Conservation (phyloP, 2,888 invertebrate species). For the Tetramorium bicarinatum region DNA sequence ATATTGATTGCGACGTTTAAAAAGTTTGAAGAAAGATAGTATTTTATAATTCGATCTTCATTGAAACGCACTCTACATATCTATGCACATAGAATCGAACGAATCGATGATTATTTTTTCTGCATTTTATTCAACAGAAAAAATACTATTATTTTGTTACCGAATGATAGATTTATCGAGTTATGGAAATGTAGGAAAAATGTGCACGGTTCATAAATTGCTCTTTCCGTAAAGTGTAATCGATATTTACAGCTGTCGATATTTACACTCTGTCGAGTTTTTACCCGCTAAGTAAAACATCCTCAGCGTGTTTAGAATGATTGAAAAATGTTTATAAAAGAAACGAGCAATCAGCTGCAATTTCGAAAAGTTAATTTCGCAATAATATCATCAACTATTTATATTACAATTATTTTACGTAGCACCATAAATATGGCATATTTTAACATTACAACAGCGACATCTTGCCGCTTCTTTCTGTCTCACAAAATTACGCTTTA, state of each 20-base stretch:
- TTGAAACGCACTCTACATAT: too few species aligned
- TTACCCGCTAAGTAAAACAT: background rate
- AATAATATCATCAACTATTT: background rate
- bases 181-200: too few species aligned
- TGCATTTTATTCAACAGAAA: too few species aligned
- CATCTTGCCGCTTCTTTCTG: background rate
- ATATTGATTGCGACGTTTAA: too few species aligned
- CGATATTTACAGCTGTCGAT: background rate
- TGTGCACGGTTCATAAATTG: background rate
- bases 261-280: too few species aligned
- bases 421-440: background rate
- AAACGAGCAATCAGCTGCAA: background rate
- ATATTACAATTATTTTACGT: background rate
- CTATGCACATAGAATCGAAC: too few species aligned
- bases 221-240: background rate
- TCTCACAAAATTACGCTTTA: background rate
- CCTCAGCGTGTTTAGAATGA: background rate
- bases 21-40: too few species aligned
- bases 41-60: too few species aligned
- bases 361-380: slow-evolving; percentile 6
- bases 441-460: background rate
- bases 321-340: background rate
- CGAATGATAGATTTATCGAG: too few species aligned
- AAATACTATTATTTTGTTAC: too few species aligned
- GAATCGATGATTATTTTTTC: too few species aligned